Conservation (phyloP, 2,113 vertebrate genomes). For the Jaculus jaculus region DNA sequence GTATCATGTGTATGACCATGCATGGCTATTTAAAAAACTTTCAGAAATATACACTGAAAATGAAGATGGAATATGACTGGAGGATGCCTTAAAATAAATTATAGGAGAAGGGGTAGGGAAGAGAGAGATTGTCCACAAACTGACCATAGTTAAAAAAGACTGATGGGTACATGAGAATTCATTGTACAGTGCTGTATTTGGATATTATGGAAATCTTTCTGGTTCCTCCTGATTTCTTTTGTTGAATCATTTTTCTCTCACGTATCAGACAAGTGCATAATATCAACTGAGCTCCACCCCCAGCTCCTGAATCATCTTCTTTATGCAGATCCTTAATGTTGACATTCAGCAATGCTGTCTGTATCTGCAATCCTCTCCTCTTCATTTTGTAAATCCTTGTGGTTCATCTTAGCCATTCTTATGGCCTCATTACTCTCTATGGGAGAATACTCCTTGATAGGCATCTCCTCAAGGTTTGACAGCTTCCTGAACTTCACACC, state of each 20-base stretch:
- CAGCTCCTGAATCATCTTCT: neutral
- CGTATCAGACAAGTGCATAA: neutral
- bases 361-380: neutral
- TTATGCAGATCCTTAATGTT: neutral
- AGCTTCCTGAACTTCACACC: neutral
- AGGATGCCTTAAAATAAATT: neutral
- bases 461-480: neutral
- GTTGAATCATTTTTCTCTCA: neutral
- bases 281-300: neutral
- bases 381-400: neutral
- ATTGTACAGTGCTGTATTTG: neutral
- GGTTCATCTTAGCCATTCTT: neutral
- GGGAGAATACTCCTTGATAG: neutral
- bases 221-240: neutral
- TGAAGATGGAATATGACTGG: slow-evolving; percentile 13
- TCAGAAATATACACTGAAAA: neutral
- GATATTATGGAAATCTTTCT: slow-evolving; percentile 17
- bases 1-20: neutral
- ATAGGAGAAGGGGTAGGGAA: neutral
- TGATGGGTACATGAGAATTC: neutral
- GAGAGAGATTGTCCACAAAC: neutral
- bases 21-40: slow-evolving; percentile 17
- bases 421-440: neutral
- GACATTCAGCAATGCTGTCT: neutral
- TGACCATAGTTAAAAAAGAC: neutral